Evolutionary conservation across 1,140 invertebrate species (phyloP), one percentile per base, ranked within the genome.

Genomic region (Ooceraea biroi): DNA sequence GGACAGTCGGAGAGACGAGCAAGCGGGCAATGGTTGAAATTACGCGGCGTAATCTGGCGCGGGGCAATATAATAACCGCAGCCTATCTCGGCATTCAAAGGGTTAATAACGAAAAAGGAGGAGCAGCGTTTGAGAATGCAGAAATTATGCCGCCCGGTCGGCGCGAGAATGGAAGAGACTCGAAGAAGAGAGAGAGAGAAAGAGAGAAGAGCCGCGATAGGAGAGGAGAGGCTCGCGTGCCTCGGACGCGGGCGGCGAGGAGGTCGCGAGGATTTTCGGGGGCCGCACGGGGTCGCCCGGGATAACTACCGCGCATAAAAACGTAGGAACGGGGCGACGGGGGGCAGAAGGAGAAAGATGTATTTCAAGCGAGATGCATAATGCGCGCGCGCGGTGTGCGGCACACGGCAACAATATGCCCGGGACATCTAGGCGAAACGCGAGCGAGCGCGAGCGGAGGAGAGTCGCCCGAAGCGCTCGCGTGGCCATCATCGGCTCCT

Each of bases 391-490:
- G 36, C 36, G 36, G 1, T 60, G 68, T n/a, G 27, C 63, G 80
- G n/a, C n/a, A n/a, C 57, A 63, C 66, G 73, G 8, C 50, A 63
- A 48, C 52, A 71, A 48, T 57, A 57, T 57, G 83, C 36, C 63
- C 69, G 69, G 27, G 80, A 85, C 68, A 87, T 73, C 82, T 90
- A 85, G 84, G 87, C 82, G 77, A 87, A 88, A 80, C 74, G 61
- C 82, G 71, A 78, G n/a, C 58, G 88, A 77, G 85, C 88, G 84
- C 52, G 86, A 73, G 86, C 88, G 83, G 71, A 82, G 85, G 84
- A 65, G 72, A 91, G 84, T 89, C 72, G 91, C 91, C 89, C 84
- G 91, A 88, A 92, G 91, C 91, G 91, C 66, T 92, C 91, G 91
- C 91, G 91, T 92, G 91, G 91, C 91, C 77, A 87, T 85, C 82